Conservation (phyloP, 2,888 invertebrate species). For the Syrphus vitripennis region DNA sequence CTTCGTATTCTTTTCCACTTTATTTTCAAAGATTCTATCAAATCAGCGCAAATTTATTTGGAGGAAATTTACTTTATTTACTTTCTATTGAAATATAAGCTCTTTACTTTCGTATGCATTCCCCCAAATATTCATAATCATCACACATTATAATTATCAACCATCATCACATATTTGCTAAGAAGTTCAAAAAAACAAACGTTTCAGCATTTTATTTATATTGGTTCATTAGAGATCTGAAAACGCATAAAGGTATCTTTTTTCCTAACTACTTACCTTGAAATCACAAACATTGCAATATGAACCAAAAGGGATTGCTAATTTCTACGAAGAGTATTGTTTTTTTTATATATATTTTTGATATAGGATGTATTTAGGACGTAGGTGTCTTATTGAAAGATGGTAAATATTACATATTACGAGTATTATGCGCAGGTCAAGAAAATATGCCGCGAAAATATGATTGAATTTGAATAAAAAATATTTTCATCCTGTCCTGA, state of each 20-base stretch:
- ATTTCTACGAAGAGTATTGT: not conserved
- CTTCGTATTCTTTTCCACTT: not conserved
- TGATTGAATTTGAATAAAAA: slow-evolving; percentile 42
- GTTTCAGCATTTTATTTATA: slow-evolving; percentile 54
- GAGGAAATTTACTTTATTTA: slow-evolving; percentile 2
- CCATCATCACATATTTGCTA: slow-evolving; percentile 53
- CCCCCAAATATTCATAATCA: slow-evolving; percentile 14
- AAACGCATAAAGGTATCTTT: not conserved
- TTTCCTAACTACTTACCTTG: not conserved
- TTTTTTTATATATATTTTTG: not conserved
- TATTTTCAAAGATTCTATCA: not conserved
- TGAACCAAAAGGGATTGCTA: not conserved
- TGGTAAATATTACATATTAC: not conserved
- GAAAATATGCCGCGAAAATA: slow-evolving; percentile 21
- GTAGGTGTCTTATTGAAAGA: not conserved
- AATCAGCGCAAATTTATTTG: slow-evolving; percentile 39
- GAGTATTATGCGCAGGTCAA: slow-evolving; percentile 47
- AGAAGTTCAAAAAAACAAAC: slow-evolving; percentile 51
- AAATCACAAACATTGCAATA: not conserved
- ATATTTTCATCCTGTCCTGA: not conserved
- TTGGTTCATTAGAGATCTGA: slow-evolving; percentile 32
- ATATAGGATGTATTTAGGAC: no score
- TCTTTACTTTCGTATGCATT: slow-evolving; percentile 12
- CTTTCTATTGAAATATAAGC: slow-evolving; percentile 39
- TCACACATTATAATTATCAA: slow-evolving; percentile 41